phyloP scores from a whole-genome alignment of 2,797 vertebrate genomes.

The Phataginus tetradactyla region DNA sequence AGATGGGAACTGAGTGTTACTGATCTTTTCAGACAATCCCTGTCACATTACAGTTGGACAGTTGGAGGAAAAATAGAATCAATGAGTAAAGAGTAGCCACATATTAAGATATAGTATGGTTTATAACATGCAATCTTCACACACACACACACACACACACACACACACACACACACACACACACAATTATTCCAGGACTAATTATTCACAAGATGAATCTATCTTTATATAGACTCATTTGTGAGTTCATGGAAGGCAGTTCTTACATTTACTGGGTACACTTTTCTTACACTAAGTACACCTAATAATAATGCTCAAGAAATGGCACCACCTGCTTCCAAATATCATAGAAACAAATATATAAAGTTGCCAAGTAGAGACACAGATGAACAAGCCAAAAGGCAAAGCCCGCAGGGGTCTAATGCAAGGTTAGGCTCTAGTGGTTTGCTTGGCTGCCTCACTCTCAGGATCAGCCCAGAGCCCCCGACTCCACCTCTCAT shows the following conservation, averaged over 20 bases:
- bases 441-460: too few species aligned
- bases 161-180: not conserved
- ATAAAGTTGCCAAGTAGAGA: not conserved
- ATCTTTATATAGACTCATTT: not conserved
- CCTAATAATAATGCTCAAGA: not conserved
- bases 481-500: not conserved
- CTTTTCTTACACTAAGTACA: not conserved
- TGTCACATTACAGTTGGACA: not conserved
- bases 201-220: not conserved
- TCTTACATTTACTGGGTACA: not conserved
- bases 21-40: not conserved
- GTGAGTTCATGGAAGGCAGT: not conserved
- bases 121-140: not conserved
- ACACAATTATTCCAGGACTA: not conserved
- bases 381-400: not conserved
- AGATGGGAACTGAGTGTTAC: not conserved
- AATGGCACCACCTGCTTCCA: not conserved
- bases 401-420: not conserved
- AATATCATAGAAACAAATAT: slow-evolving; percentile 3
- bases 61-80: not conserved
- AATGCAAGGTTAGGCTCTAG: not conserved
- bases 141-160: not conserved
- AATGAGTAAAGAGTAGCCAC: not conserved
- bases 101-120: not conserved
- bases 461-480: not conserved